Conservation (phyloP, 2,888 invertebrate species). For the Baronia brevicornis region DNA sequence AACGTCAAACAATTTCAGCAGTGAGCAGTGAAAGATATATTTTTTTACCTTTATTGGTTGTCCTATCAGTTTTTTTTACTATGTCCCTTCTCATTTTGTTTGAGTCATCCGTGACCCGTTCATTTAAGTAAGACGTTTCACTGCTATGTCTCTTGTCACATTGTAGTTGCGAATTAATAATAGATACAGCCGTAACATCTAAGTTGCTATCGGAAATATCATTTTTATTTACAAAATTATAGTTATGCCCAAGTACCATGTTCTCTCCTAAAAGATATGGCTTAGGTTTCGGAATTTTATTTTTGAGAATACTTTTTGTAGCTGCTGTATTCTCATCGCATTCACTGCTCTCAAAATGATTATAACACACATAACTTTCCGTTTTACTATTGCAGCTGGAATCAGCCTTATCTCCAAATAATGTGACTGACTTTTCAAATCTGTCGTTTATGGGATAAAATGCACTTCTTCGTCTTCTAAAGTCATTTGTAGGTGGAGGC, state of each 20-base stretch:
- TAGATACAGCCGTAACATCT: conserved; percentile 45
- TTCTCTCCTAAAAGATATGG: conserved; percentile 84
- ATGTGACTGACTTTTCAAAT: conserved; percentile 74
- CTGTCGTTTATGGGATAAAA: conserved; percentile 58
- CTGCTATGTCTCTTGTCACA: conserved; percentile 34
- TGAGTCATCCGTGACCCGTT: too few species aligned
- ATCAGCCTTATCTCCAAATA: conserved; percentile 75
- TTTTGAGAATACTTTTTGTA: conserved; percentile 83
- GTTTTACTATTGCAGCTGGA: conserved; percentile 28
- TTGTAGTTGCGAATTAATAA: conserved; percentile 57
- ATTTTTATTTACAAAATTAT: conserved; percentile 25
- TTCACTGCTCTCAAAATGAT: conserved; percentile 36
- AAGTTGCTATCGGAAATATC: conserved; percentile 22
- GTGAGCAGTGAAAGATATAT: conserved; percentile 5
- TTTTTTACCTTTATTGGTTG: conserved; percentile 43
- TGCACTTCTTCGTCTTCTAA: conserved; percentile 80
- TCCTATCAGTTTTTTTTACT: conserved; percentile 36
- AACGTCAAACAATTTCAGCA: too few species aligned
- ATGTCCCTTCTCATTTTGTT: too few species aligned
- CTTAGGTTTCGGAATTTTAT: conserved; percentile 83
- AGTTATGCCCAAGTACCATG: conserved; percentile 60
- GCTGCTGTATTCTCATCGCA: conserved; percentile 69
- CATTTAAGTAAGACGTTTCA: conserved; percentile 32
- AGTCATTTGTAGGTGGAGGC: conserved; percentile 88
- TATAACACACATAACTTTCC: conserved; percentile 25